A percentile compares a stretch with the other conserved stretches of the same genome.
Evolutionary conservation across 1,140 invertebrate genomes (phyloP).

Genomic region (Hycleus phaleratus): DNA sequence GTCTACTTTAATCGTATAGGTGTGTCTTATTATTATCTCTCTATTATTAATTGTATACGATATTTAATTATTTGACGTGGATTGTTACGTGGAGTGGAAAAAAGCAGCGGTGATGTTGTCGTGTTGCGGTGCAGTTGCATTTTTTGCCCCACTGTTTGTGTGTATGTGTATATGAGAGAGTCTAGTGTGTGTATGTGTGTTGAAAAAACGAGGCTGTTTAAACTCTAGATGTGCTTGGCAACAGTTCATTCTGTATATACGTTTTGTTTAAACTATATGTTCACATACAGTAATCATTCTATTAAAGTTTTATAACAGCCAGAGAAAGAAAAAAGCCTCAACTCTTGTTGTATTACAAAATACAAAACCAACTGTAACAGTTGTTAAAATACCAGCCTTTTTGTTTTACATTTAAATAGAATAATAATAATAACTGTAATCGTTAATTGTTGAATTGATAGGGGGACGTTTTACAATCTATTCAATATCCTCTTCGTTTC

Average conservation of each 20-base stretch:
- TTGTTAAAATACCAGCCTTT: too few relatives aligned
- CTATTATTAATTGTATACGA: too few relatives aligned
- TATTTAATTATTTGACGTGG: too few relatives aligned
- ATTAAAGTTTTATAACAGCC: conserved; percentile 10
- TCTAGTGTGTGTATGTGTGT: conserved; percentile 7
- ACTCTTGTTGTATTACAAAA: too few relatives aligned
- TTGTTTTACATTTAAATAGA: too few relatives aligned
- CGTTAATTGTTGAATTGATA: not conserved
- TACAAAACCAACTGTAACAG: not conserved
- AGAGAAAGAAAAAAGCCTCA: too few relatives aligned
- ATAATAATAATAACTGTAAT: too few relatives aligned
- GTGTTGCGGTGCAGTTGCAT: not conserved
- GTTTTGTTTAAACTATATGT: too few relatives aligned
- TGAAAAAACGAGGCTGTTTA: conserved; percentile 13
- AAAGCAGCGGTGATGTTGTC: too few relatives aligned
- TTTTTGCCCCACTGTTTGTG: not conserved
- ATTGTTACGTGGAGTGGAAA: too few relatives aligned
- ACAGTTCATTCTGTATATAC: not conserved
- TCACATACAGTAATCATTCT: conserved; percentile 12
- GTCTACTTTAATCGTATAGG: not conserved
- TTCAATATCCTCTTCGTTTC: too few relatives aligned
- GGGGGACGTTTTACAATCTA: conserved; percentile 9
- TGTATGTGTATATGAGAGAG: conserved; percentile 13
- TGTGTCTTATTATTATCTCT: too few relatives aligned
- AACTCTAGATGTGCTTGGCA: conserved; percentile 10